phyloP scores from a whole-genome alignment of 2,113 vertebrate genomes.

The Chaetodon trifascialis region DNA sequence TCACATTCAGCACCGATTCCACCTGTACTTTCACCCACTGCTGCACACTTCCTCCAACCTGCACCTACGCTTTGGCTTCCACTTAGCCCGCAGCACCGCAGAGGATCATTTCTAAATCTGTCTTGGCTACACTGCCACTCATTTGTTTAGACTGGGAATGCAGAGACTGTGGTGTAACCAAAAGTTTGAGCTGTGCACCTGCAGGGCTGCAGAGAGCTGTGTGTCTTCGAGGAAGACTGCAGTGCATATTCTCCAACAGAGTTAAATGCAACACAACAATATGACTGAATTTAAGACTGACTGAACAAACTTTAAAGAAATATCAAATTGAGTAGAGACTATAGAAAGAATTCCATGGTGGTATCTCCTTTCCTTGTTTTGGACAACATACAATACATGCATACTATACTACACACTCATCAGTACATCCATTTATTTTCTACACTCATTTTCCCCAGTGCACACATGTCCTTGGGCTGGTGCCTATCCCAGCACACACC shows the following conservation, averaged over 20 bases:
- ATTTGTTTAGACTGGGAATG: background rate
- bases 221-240: background rate
- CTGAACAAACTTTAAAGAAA: background rate
- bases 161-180: background rate
- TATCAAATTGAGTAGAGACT: background rate
- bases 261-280: background rate
- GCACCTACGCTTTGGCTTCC: constrained; percentile 12
- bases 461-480: background rate
- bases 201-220: background rate
- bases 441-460: background rate
- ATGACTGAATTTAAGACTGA: background rate
- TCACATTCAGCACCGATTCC: background rate
- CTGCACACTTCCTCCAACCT: constrained; percentile 8
- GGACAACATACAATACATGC: background rate
- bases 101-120: constrained; percentile 18
- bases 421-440: background rate
- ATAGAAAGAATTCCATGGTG: background rate
- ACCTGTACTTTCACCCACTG: constrained; percentile 4
- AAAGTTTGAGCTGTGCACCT: background rate
- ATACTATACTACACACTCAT: background rate
- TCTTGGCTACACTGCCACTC: background rate
- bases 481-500: background rate
- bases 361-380: background rate
- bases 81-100: constrained; percentile 26
- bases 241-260: background rate